Evolutionary conservation across 2,797 vertebrate genomes (phyloP).

Genomic region (Darevskia mixta): DNA sequence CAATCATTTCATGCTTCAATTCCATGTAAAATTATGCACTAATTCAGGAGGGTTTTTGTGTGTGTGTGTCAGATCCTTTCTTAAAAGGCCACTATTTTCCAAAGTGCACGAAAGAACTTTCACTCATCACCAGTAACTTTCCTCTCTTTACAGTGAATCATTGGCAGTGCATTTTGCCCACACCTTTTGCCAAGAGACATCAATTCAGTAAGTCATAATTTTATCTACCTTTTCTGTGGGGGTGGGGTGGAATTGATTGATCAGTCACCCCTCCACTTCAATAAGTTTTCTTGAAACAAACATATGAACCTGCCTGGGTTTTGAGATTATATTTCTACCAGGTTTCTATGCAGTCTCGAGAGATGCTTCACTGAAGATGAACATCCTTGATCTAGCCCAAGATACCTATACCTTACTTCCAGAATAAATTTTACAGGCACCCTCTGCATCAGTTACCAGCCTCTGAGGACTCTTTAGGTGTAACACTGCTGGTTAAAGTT

Average conservation of each 20-base stretch:
- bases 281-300: too few relatives aligned
- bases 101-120: neutral
- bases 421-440: neutral
- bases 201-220: too few relatives aligned
- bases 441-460: neutral
- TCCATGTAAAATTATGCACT: neutral
- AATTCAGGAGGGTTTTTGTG: neutral
- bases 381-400: neutral
- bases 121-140: neutral
- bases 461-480: neutral
- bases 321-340: too few relatives aligned
- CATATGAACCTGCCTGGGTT: too few relatives aligned
- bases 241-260: too few relatives aligned
- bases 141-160: neutral
- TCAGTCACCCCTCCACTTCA: too few relatives aligned
- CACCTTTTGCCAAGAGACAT: neutral
- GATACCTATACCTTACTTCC: neutral
- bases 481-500: neutral
- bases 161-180: neutral
- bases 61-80: neutral
- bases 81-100: neutral
- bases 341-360: neutral
- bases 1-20: neutral
- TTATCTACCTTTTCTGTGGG: too few relatives aligned
- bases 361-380: neutral